These are phyloP conservation scores for Macrostomum lignano DNA, from an alignment of 1,140 invertebrate genomes.

Conservation along the genomic window DNA sequence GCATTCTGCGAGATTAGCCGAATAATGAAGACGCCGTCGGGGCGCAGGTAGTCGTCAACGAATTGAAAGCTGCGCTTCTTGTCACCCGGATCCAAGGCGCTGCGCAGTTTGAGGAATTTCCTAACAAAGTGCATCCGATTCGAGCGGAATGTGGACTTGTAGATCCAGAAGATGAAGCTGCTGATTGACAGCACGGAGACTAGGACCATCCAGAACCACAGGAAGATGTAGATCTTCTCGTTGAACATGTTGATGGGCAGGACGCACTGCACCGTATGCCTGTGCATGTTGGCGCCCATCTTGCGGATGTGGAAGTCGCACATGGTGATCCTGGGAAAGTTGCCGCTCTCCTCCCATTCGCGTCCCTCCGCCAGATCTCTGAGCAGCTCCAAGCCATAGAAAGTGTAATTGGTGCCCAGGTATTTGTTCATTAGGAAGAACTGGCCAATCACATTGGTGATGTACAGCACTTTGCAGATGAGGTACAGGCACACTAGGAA, in stretches of 20 bases:
- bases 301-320: slow-evolving; percentile 20
- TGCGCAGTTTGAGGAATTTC: slow-evolving; percentile 26
- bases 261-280: slow-evolving; percentile 8
- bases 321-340: slow-evolving; percentile 19
- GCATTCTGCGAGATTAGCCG: slow-evolving; percentile 8
- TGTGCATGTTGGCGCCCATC: slow-evolving; percentile 4
- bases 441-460: slow-evolving; percentile 20
- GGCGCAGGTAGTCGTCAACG: slow-evolving; percentile 7
- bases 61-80: slow-evolving; percentile 7
- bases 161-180: slow-evolving; percentile 4
- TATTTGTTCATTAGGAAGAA: slow-evolving; percentile 31
- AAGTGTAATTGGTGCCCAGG: slow-evolving; percentile 26
- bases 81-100: slow-evolving; percentile 11
- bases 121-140: slow-evolving; percentile 21
- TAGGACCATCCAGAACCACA: slow-evolving; percentile 6
- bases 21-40: slow-evolving; percentile 9
- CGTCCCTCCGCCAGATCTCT: slow-evolving; percentile 8
- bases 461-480: slow-evolving; percentile 13
- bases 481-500: slow-evolving; percentile 18
- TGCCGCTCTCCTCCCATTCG: slow-evolving; percentile 12
- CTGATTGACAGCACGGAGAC: not conserved
- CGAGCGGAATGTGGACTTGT: not conserved
- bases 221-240: slow-evolving; percentile 7
- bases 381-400: slow-evolving; percentile 8
- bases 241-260: slow-evolving; percentile 9